A percentile compares a stretch with the other conserved stretches of the same genome.
Conservation (phyloP, 1,140 invertebrate species). For the Camponotus pennsylvanicus region DNA sequence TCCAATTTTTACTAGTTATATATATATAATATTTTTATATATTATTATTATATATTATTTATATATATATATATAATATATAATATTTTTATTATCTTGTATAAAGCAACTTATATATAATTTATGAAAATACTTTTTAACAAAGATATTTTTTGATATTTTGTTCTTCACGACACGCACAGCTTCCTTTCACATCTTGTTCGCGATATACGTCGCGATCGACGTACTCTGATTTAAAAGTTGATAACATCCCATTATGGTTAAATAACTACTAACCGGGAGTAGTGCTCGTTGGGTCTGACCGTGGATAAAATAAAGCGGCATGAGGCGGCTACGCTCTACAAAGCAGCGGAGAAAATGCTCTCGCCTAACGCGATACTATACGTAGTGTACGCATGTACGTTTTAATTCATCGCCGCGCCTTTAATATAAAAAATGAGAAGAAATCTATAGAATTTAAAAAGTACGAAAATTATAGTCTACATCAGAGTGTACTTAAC, state of each 20-base stretch:
- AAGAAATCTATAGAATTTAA: neutral
- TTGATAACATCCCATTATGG: constrained; percentile 59
- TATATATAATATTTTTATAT: neutral
- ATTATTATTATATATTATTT: too few relatives aligned
- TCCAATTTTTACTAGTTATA: too few relatives aligned
- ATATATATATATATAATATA: too few relatives aligned
- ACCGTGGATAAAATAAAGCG: constrained; percentile 76
- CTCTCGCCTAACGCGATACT: constrained; percentile 43
- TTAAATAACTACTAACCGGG: constrained; percentile 55
- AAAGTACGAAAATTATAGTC: constrained; percentile 20
- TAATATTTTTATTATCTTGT: neutral
- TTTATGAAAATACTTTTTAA: neutral
- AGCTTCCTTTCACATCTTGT: constrained; percentile 5
- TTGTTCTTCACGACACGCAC: constrained; percentile 4
- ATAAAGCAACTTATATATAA: neutral
- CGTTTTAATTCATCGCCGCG: constrained; percentile 1
- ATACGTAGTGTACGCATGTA: neutral
- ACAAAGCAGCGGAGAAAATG: constrained; percentile 77
- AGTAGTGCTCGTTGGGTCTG: constrained; percentile 41
- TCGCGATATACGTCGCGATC: neutral
- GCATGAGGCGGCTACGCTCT: constrained; percentile 75
- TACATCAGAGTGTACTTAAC: neutral
- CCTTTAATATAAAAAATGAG: constrained; percentile 16
- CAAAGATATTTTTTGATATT: neutral
- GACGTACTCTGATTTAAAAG: constrained; percentile 52